Evolutionary conservation across 1,140 invertebrate genomes (phyloP), one percentile per base, ranked within the genome.

Genomic region (Tetragonula clypearis): DNA sequence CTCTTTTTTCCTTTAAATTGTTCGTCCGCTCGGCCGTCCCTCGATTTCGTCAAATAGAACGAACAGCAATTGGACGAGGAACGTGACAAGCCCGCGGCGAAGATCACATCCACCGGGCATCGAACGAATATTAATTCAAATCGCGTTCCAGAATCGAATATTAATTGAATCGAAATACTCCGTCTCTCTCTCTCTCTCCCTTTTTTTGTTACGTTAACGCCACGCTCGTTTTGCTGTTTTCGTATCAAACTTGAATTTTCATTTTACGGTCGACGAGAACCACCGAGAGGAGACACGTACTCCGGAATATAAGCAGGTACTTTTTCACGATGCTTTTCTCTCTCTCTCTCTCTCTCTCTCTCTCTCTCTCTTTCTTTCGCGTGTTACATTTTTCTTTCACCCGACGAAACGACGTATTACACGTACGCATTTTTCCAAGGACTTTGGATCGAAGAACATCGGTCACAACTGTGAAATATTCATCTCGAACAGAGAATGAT

Each of bases 91-190:
- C 82, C 55, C 68, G 41, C 68, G 68, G 68, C 82, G 23, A 84
- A 84, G 77, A 84, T 65, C 68, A 26, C 66, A 55, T 83, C 66
- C 69, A 41, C 35, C 35, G 41, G 5, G 26, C 76, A 62, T 41
- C 12, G 56, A 19, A 72, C 82, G 53, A 69, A 84, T 84, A 84
- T 84, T 73, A 84, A 84, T 84, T 84, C 82, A 26, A 79, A 79
- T 60, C 68, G 68, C 77, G 82, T 84, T 9, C 58, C 77, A 11
- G 26, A 58, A 84, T 79, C 58, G 66, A 84, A 84, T 79, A 84
- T 84, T 84, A 84, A 84, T 84, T 62, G 75, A 71, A 84, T 84
- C 77, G 82, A 56, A 78, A 79, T 55, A 19, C 58, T n/a, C 19
- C n/a, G 23, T n/a, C 60, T 79, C 71, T 84, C 23, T 12, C 26